Base-by-base conservation (phyloP, 2,113 vertebrate genomes). In the Indicator indicator region DNA sequence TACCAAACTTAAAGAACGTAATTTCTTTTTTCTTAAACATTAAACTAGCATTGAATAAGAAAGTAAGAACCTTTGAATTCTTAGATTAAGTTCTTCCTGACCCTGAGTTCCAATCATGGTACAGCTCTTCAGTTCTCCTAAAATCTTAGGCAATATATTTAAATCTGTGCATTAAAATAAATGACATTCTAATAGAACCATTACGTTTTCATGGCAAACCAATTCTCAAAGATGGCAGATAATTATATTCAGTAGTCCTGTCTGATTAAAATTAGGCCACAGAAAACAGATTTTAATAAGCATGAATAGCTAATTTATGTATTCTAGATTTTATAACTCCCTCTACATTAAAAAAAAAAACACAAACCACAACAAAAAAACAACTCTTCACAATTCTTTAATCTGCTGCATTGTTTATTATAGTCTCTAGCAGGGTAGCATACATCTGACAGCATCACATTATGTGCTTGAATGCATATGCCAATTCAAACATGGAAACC, bases 221-320 rank as follows among this genome's bases (percentile, higher is more conserved):
- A 9, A 33, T 38, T 84, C 89, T 68, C 24, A 75, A 40, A 74
- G 24, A 23, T 67, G 30, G 4, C 77, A 54, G n/a, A 44, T 59
- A 84, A 83, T 87, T 87, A n/a, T 32, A 63, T 77, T 55, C 91
- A 81, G 77, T 48, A 73, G n/a, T 24, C 5, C 19, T 62, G 12
- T 48, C 17, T 63, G 75, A 33, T n/a, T 74, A 83, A 90, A 42
- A 82, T 71, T 11, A 65, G 36, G 14, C 15, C 60, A 54, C 14
- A 63, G 63, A 83, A 80, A 58, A 73, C 0, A 0, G 76, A 68
- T 56, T 70, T 67, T 71, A 81, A 52, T 26, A 70, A 11, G 52
- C 83, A 65, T 0, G 0, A 27, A 14, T 54, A 80, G 86, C 0
- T 2, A 54, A 65, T 54, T 27, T 77, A 65, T 59, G 11, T 65